Evolutionary conservation across 2,888 invertebrate species (phyloP), one percentile per base, ranked within the genome.

Genomic region (Prionchulus punctatus): DNA sequence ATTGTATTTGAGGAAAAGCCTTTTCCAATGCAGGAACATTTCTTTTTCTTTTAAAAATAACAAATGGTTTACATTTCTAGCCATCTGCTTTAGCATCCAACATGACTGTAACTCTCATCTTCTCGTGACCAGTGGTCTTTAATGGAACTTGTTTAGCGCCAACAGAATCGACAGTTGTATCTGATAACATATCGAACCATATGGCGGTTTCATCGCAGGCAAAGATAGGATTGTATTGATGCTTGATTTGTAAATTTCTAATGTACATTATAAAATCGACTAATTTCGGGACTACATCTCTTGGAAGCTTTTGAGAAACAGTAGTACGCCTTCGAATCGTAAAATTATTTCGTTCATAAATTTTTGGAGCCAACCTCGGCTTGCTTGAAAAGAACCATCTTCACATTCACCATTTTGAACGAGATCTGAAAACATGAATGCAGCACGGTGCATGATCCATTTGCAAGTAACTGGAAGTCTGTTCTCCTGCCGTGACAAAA

Each of bases 241-340:
- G 12, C 23, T 45, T 45, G 18, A 45, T n/a, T n/a, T 45, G 45
- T 23, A n/a, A 23, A n/a, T 45, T 45, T 45, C 23, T 12, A 12
- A 45, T 23, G 23, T 45, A 45, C 12, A 45, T 45, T n/a, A 45
- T 23, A 45, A 45, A 45, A 45, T 45, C 45, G 12, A 23, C 23
- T n/a, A 45, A 23, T 23, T 45, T 45, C 23, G 45, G 45, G 7
- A 45, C 7, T n/a, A 45, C 45, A 23, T 45, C 45, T 4, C 23
- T n/a, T 4, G 45, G 45, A 7, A 45, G 23, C 23, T 45, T 45
- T 45, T 45, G 23, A 7, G 45, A 45, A 45, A 45, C 23, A 12
- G 45, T 45, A n/a, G 45, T 45, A n/a, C 45, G 45, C 23, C 45
- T n/a, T n/a, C 45, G 23, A 45, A 45, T 12, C 23, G 45, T 45